Evolutionary conservation across 2,888 invertebrate genomes (phyloP), one percentile per base, ranked within the genome.

Genomic region (Lasioglossum zephyrum): DNA sequence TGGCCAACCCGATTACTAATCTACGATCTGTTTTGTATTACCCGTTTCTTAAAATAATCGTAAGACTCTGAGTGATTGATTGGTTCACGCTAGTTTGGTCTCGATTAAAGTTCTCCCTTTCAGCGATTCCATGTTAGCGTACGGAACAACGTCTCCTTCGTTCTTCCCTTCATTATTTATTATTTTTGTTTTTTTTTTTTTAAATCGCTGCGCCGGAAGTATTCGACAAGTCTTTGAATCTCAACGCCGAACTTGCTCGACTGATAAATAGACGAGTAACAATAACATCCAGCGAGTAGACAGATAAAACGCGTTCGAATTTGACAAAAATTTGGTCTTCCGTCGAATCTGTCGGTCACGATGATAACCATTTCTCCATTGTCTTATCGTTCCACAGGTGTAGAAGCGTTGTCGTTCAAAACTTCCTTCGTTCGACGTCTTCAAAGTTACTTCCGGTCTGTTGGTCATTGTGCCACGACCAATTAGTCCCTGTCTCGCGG

Each of bases 1-100:
- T 69, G 31, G n/a, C 47, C 85, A 85, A 57, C 47, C 76, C 75
- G 63, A 36, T 47, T 44, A 73, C 39, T 41, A 79, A 79, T n/a
- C 73, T 76, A 69, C 39, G 72, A 31, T 57, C 39, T n/a, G 31
- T 26, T 79, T 36, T 39, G 41, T 41, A 31, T n/a, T 73, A 73
- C 73, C 44, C 53, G 47, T 84, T 82, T 82, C 0, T 31, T 18
- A 0, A 2, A 73, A 66, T 57, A 44, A 73, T 44, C 41, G 26
- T 60, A 70, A 70, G 41, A 74, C 41, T 31, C 69, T 57, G 36
- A 41, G 41, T 73, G 53, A 69, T 41, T 26, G 69, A 84, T 84
- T 60, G 41, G 13, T 84, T 84, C 73, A 77, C 70, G 49, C 74
- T 77, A 70, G 44, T 77, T n/a, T 84, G 84, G 84, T 84, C 84